Evolutionary conservation across 2,888 invertebrate species (phyloP).

Genomic region (Lithophane ornitopus): DNA sequence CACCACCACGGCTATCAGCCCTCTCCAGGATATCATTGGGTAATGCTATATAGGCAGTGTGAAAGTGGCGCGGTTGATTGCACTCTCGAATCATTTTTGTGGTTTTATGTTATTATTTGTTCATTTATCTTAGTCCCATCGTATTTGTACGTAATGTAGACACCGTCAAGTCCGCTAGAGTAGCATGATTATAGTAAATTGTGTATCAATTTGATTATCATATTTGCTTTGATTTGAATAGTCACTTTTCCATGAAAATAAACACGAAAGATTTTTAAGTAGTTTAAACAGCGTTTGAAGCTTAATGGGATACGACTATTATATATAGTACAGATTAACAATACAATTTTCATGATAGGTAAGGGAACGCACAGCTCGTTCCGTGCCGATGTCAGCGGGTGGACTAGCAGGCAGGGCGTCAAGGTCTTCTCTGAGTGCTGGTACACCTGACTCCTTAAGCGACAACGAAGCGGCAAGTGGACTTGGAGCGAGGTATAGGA

Average conservation of each 20-base stretch:
- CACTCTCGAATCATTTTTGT: constrained; percentile 75
- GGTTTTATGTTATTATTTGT: constrained; percentile 73
- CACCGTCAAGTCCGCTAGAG: constrained; percentile 77
- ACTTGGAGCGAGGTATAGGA: constrained; percentile 92
- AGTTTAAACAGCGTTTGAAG: constrained; percentile 30
- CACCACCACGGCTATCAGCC: constrained; percentile 93
- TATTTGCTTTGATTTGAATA: constrained; percentile 56
- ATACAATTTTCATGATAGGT: constrained; percentile 91
- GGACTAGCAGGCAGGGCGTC: constrained; percentile 91
- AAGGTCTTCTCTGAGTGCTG: constrained; percentile 95
- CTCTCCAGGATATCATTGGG: constrained; percentile 94
- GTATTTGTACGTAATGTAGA: constrained; percentile 78
- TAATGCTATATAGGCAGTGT: constrained; percentile 90
- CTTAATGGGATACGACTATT: not conserved
- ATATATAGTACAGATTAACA: constrained; percentile 28
- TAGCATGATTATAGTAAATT: constrained; percentile 78
- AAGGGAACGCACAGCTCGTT: constrained; percentile 97
- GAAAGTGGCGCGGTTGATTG: constrained; percentile 81
- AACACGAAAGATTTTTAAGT: constrained; percentile 39
- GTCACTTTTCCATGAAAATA: constrained; percentile 40
- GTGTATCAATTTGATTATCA: constrained; percentile 51
- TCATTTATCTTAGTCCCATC: constrained; percentile 74
- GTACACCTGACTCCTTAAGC: constrained; percentile 97
- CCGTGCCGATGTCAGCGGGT: constrained; percentile 95
- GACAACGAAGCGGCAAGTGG: constrained; percentile 96